A percentile compares a stretch with the other conserved stretches of the same genome.
These are phyloP conservation scores for Limnephilus rhombicus DNA, from an alignment of 2,888 invertebrate species.

Conservation along the genomic window DNA sequence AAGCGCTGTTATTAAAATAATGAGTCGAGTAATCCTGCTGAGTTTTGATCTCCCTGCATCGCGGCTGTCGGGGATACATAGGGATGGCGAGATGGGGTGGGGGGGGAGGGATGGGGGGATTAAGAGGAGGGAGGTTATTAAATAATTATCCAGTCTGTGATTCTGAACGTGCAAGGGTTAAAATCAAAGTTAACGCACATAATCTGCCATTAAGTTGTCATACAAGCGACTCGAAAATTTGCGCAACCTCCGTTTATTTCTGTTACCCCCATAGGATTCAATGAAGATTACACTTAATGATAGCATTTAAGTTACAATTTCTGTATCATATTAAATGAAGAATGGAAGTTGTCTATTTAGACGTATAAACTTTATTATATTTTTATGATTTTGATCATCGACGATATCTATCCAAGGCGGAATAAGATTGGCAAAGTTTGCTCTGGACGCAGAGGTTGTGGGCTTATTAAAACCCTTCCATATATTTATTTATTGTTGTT, in stretches of 20 bases:
- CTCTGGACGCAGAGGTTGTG: not conserved
- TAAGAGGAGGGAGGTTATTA: constrained; percentile 63
- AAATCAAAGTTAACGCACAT: constrained; percentile 61
- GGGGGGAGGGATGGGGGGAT: constrained; percentile 30
- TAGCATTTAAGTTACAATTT: constrained; percentile 52
- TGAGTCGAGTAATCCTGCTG: constrained; percentile 56
- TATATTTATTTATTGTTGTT: no score
- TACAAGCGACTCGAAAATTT: constrained; percentile 60
- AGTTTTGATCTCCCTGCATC: constrained; percentile 28
- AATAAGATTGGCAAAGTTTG: not conserved
- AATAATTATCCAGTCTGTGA: constrained; percentile 67
- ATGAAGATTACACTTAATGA: constrained; percentile 62
- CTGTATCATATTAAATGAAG: not conserved
- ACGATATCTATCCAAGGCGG: not conserved
- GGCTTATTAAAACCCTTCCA: not conserved
- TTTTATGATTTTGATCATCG: not conserved
- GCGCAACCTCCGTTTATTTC: constrained; percentile 55
- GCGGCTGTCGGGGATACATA: constrained; percentile 7
- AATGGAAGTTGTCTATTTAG: not conserved
- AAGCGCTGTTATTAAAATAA: constrained; percentile 63
- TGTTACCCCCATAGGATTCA: constrained; percentile 50
- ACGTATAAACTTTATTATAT: not conserved
- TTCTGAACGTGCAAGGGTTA: constrained; percentile 64
- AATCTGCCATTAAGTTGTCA: constrained; percentile 64
- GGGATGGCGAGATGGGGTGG: not conserved